Evolutionary conservation across 2,888 invertebrate genomes (phyloP), one percentile per base, ranked within the genome.

Genomic region (Rhingia rostrata): DNA sequence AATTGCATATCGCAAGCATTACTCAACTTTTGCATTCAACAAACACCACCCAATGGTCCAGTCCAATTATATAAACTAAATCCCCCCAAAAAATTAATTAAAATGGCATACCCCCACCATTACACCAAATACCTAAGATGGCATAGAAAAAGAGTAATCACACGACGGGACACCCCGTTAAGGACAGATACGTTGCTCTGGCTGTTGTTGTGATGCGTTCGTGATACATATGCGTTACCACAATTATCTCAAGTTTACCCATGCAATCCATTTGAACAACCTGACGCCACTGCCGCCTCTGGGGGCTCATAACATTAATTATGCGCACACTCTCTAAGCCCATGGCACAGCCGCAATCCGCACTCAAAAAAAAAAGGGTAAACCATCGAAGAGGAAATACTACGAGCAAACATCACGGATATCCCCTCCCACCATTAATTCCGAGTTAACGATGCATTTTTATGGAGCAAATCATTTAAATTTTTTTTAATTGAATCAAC

Each of bases 221-320:
- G 37, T 54, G 1, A 22, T n/a, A 41, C 10, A 41, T 41, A 63
- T 77, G 61, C 54, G 77, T 61, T 69, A 56, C 49, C 54, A 30
- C 54, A 63, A 77, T 77, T 77, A 69, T 49, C 54, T 60, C 39
- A 56, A 61, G 41, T 63, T 43, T 35, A 77, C 22, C 51, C 51
- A 41, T 51, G 6, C 4, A 61, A 45, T 45, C 9, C 10, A 56
- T 37, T 32, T 3, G 14, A 54, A 37, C 60, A 32, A 30, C 32
- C n/a, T 35, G 47, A 45, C 35, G 12, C 47, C 7, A 14, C 45
- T 47, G 22, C 22, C 22, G 22, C 22, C 22, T 22, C 43, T 43
- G 43, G 43, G 7, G 43, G 43, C 43, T 43, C 30, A 49, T 30
- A 22, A 49, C 30, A 7, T 49, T 49, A 49, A 49, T 49, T 49